Percentiles rank a stretch among this genome's conserved stretches.
Evolutionary conservation across 2,113 vertebrate species (phyloP).

Genomic region (Chloropsis hardwickii): DNA sequence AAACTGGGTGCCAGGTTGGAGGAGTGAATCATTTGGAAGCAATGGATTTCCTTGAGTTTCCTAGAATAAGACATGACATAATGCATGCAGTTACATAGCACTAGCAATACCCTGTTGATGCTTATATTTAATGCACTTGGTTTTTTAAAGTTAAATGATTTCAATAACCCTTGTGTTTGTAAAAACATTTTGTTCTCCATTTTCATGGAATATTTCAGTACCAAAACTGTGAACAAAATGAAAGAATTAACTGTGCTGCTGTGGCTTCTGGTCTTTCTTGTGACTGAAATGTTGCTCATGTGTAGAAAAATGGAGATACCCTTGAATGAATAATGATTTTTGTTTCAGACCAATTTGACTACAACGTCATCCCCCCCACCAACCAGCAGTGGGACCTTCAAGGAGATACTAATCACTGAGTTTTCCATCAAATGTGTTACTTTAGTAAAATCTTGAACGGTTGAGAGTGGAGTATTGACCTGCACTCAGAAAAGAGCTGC

Average conservation of each 20-base stretch:
- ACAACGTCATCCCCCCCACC: fast-evolving
- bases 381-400: not conserved
- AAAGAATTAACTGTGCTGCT: not conserved
- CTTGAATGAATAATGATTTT: not conserved
- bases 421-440: not conserved
- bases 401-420: not conserved
- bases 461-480: not conserved
- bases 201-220: not conserved
- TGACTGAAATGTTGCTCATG: not conserved
- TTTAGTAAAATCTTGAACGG: not conserved
- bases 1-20: not conserved
- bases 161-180: not conserved
- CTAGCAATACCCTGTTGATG: not conserved
- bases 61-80: slow-evolving; percentile 1
- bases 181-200: not conserved
- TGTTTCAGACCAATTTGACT: not conserved
- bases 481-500: not conserved
- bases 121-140: not conserved
- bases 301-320: not conserved
- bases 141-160: not conserved
- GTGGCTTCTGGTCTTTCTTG: not conserved
- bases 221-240: not conserved
- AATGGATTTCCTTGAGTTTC: not conserved
- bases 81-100: not conserved
- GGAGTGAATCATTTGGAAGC: slow-evolving; percentile 12